These are phyloP conservation scores for Tragelaphus imberbis DNA, from an alignment of 2,113 vertebrate genomes.

Conservation along the genomic window DNA sequence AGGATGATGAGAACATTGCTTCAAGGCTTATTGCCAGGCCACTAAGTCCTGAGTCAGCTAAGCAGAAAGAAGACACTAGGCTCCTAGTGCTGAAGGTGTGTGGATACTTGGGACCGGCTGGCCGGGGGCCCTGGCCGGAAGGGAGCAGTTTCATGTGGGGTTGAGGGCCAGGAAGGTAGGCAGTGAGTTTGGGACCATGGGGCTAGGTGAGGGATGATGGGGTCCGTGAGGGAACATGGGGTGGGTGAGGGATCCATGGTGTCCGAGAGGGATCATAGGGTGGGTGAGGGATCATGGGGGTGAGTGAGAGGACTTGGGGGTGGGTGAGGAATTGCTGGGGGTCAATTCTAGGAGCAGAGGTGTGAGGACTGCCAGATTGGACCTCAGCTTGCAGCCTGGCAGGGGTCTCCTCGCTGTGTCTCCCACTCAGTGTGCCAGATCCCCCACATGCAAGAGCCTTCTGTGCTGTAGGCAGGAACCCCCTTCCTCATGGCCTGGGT, in stretches of 20 bases:
- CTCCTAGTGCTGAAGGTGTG: too few relatives aligned
- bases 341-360: neutral
- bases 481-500: neutral
- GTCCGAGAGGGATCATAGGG: too few relatives aligned
- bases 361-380: neutral
- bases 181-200: neutral
- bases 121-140: neutral
- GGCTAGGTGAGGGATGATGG: too few relatives aligned
- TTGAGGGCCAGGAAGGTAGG: neutral
- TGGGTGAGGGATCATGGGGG: too few relatives aligned
- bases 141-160: neutral
- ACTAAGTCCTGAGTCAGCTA: neutral
- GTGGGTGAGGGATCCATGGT: too few relatives aligned
- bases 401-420: neutral
- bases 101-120: neutral
- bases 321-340: neutral
- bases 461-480: fast-evolving
- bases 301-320: neutral
- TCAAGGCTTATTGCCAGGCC: neutral
- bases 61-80: neutral
- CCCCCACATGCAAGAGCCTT: neutral
- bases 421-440: neutral
- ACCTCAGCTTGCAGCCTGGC: neutral
- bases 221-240: too few relatives aligned
- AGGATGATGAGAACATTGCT: neutral